phyloP scores from a whole-genome alignment of 2,113 vertebrate genomes.

The Melospiza georgiana region DNA sequence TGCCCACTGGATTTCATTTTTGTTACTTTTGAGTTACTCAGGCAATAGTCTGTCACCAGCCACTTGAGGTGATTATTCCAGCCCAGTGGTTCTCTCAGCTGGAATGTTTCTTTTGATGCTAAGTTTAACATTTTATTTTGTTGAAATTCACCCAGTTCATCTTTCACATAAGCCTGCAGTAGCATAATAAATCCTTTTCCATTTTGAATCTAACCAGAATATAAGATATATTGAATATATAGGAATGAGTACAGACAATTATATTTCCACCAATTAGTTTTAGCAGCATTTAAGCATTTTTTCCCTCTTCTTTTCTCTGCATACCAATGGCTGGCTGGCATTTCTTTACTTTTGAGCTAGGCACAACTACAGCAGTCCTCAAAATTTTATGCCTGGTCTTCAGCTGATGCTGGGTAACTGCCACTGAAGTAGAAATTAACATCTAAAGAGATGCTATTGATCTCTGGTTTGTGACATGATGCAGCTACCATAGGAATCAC shows the following conservation, averaged over 20 bases:
- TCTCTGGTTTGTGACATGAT: neutral
- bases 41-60: constrained; percentile 48
- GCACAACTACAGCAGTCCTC: neutral
- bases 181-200: neutral
- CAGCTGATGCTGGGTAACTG: neutral
- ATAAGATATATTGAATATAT: neutral
- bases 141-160: constrained; percentile 34
- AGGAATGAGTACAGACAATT: neutral
- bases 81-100: constrained; percentile 44
- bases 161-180: neutral
- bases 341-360: neutral
- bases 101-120: constrained; percentile 24
- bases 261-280: constrained; percentile 16
- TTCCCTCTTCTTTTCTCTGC: neutral
- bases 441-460: neutral
- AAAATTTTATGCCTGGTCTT: neutral
- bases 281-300: neutral
- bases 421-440: neutral
- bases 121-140: constrained; percentile 57
- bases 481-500: neutral
- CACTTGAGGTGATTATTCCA: constrained; percentile 58
- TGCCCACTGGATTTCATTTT: constrained; percentile 42
- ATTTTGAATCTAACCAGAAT: constrained; percentile 22
- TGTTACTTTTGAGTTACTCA: constrained; percentile 42
- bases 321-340: neutral